phyloP scores from a whole-genome alignment of 2,113 vertebrate species.

The Lethenteron camtschaticum region DNA sequence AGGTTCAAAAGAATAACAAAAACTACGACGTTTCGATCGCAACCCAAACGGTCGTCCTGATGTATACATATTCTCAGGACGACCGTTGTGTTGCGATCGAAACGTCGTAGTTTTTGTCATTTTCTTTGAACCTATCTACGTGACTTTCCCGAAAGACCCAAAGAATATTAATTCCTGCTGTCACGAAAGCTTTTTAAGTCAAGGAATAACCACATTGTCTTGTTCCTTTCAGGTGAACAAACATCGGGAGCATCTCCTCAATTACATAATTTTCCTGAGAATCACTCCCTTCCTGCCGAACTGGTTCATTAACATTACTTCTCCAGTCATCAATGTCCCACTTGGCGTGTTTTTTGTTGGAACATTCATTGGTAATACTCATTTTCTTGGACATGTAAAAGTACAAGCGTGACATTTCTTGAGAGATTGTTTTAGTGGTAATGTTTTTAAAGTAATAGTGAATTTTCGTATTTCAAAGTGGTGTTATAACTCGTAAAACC shows the following conservation, averaged over 20 bases:
- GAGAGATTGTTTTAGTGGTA: not conserved
- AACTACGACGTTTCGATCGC: too few relatives aligned
- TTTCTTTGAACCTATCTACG: not conserved
- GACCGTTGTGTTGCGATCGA: not conserved
- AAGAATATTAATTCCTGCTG: not conserved
- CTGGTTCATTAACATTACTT: constrained; percentile 99
- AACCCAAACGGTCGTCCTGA: not conserved
- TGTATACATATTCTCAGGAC: not conserved
- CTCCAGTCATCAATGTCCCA: constrained; percentile 88
- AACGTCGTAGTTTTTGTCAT: not conserved
- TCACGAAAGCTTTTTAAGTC: not conserved
- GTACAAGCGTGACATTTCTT: not conserved
- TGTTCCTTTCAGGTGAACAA: constrained; percentile 48
- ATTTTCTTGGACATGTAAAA: not conserved
- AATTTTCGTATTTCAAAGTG: not conserved
- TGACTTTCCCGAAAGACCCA: not conserved
- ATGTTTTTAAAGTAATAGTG: not conserved
- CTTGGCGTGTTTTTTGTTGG: constrained; percentile 90
- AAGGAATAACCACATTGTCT: constrained; percentile 9
- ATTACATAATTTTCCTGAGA: constrained; percentile 98
- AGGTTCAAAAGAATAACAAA: too few relatives aligned
- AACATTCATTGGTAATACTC: constrained; percentile 66
- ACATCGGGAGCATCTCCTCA: constrained; percentile 84
- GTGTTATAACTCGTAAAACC: not conserved
- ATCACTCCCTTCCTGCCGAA: constrained; percentile 97